Evolutionary conservation across 1,140 invertebrate genomes (phyloP).

Genomic region (Drosophila parabipectinata): DNA sequence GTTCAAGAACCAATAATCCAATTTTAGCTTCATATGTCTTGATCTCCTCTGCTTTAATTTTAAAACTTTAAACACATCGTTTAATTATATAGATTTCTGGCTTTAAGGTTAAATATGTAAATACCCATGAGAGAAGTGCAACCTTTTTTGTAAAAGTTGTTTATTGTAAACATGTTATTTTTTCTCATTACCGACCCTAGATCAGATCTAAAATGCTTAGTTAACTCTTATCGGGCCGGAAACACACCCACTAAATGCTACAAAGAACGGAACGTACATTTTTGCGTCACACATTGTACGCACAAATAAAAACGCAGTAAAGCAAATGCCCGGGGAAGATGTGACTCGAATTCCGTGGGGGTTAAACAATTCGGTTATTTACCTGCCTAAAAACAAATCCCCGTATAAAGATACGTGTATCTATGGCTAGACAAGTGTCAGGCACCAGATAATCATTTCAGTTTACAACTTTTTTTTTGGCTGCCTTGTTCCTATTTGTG

Average conservation of each 20-base stretch:
- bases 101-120: too few species aligned
- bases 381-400: conserved; percentile 62
- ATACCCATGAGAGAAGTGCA: too few species aligned
- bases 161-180: background rate
- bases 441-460: conserved; percentile 80
- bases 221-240: conserved; percentile 34
- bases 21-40: too few species aligned
- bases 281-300: conserved; percentile 48
- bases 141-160: background rate
- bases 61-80: too few species aligned
- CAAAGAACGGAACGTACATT: conserved; percentile 51
- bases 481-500: conserved; percentile 16
- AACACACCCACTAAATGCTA: conserved; percentile 56
- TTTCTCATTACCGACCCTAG: background rate
- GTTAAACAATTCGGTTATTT: conserved; percentile 72
- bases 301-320: conserved; percentile 64
- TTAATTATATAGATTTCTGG: too few species aligned
- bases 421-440: conserved; percentile 68
- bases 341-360: conserved; percentile 64
- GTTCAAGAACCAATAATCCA: too few species aligned
- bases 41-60: too few species aligned
- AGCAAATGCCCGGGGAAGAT: conserved; percentile 62
- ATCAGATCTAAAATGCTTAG: conserved; percentile 12
- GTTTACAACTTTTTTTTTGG: conserved; percentile 81
- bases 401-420: conserved; percentile 53